Evolutionary conservation across 2,888 invertebrate genomes (phyloP), one percentile per base, ranked within the genome.

Genomic region (Rhagophthalmus giganteus): DNA sequence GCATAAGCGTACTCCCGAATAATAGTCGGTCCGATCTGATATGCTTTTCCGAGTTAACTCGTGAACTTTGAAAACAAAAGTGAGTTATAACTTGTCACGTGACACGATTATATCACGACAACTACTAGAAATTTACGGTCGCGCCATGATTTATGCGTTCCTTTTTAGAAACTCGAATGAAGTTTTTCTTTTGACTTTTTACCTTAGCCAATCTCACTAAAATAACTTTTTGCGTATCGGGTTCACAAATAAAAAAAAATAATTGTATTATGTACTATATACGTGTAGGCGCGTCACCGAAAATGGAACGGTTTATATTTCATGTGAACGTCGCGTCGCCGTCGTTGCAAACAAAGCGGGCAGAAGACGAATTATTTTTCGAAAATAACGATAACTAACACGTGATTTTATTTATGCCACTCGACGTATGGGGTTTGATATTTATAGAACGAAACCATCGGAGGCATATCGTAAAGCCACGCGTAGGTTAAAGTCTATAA

Each of bases 31-130:
- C 30, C 30, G 27, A 47, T 52, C 52, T 47, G 46, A 52, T 46
- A 52, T 31, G 33, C 32, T 12, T 20, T 39, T 27, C 35, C 27
- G 24, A 47, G 39, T 40, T 32, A 33, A 47, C 24, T 33, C 16
- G 40, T 16, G 15, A 47, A 47, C 46, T 57, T 55, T 48, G 54
- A 49, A 57, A 57, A 57, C 57, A 57, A 57, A 57, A 57, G 54
- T 57, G 51, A 55, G 49, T 57, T 57, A 57, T 55, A 52, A 57
- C 52, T 42, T 45, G 55, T 55, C 54, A 55, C 49, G 40, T 55
- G 44, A 53, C 33, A 28, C 47, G 57, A 57, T 57, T 48, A 41
- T 35, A 48, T 48, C 48, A 26, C 26, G 28, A 48, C 48, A 41
- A 47, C 38, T 47, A 47, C 28, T 10, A 15, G 14, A 40, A 47